phyloP scores from a whole-genome alignment of 2,888 invertebrate species.

The Drosophila subquinaria region DNA sequence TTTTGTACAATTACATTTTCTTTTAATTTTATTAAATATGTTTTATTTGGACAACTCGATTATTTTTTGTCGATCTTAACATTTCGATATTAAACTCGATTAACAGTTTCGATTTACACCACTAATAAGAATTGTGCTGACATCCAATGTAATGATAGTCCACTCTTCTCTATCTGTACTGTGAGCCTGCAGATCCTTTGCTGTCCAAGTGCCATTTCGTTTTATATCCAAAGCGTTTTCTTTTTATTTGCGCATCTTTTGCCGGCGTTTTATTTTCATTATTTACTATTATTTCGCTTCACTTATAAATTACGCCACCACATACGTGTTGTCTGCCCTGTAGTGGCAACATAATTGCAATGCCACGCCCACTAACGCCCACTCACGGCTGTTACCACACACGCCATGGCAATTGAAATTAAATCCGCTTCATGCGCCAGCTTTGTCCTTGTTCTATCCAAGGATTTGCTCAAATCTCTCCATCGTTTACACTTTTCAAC shows the following conservation, averaged over 20 bases:
- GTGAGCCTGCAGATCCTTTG: constrained; percentile 19
- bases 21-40: too few relatives aligned
- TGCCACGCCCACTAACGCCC: constrained; percentile 7
- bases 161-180: background rate
- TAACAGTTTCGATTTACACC: too few relatives aligned
- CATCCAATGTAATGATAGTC: constrained; percentile 49
- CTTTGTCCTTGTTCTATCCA: background rate
- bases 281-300: constrained; percentile 56
- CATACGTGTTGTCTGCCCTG: constrained; percentile 39
- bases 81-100: too few relatives aligned
- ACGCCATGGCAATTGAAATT: constrained; percentile 56
- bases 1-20: too few relatives aligned
- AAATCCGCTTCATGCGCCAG: constrained; percentile 35
- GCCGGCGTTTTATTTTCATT: constrained; percentile 49
- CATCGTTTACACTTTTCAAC: constrained; percentile 14
- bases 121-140: constrained; percentile 59
- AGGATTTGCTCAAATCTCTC: constrained; percentile 10
- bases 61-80: too few relatives aligned
- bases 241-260: constrained; percentile 53
- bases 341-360: constrained; percentile 48
- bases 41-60: too few relatives aligned
- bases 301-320: constrained; percentile 49
- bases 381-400: constrained; percentile 19
- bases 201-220: constrained; percentile 56
- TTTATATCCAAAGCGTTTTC: constrained; percentile 58